phyloP scores from a whole-genome alignment of 2,888 invertebrate genomes.

The Callimorpha dominula region DNA sequence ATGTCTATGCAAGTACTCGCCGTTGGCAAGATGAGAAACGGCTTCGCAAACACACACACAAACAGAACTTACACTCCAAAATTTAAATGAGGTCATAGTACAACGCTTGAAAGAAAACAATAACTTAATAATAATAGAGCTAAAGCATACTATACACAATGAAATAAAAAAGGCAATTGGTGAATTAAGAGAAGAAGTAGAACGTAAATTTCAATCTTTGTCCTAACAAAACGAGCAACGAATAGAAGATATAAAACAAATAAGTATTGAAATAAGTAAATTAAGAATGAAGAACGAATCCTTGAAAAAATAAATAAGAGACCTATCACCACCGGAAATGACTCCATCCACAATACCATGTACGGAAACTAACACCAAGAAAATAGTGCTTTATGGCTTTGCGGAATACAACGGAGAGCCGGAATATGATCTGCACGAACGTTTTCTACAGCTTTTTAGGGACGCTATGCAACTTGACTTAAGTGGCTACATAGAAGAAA shows the following conservation, averaged over 20 bases:
- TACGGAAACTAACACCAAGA: background rate
- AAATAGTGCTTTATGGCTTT: background rate
- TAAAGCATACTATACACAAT: background rate
- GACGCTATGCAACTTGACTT: background rate
- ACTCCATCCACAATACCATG: background rate
- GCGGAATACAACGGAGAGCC: background rate
- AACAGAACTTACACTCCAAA: background rate
- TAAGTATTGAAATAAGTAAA: background rate
- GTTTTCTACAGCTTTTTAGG: background rate
- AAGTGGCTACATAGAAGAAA: background rate
- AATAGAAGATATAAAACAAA: background rate
- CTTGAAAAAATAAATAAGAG: background rate
- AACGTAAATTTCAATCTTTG: background rate
- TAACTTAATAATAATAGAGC: background rate
- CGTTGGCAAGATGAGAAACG: no score
- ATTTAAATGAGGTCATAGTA: background rate
- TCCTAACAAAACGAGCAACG: background rate
- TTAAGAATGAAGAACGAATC: background rate
- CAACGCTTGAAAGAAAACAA: constrained; percentile 1
- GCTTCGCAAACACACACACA: background rate
- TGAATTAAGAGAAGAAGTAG: background rate
- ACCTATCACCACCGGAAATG: background rate
- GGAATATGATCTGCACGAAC: background rate
- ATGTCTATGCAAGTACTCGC: no score
- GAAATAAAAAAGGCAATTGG: background rate